Percentiles rank a stretch among this genome's conserved stretches.
Conservation (phyloP, 2,113 vertebrate species). For the Istiophorus platypterus region DNA sequence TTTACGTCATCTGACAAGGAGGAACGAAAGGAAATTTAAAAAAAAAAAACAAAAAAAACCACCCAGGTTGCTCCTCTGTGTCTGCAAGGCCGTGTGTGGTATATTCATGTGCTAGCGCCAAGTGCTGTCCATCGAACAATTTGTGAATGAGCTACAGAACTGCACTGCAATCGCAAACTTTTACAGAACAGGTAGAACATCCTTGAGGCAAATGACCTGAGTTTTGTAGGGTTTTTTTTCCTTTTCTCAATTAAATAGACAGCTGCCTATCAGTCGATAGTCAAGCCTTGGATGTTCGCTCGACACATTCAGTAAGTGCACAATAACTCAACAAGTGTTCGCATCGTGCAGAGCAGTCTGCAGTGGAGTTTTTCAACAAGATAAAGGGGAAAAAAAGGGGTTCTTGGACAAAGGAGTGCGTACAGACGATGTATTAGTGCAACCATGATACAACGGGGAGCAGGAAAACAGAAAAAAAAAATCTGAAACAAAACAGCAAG, state of each 20-base stretch:
- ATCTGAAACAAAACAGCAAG: background rate
- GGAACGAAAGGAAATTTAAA: background rate
- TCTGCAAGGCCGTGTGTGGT: background rate
- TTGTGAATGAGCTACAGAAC: background rate
- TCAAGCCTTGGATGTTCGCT: slow-evolving; percentile 3
- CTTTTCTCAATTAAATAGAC: background rate
- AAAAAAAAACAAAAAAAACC: slow-evolving; percentile 3
- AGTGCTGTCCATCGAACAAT: background rate
- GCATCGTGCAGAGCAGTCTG: background rate
- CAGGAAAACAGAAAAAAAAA: background rate
- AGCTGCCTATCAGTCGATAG: background rate
- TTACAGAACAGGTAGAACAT: no score
- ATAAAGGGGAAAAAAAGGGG: slow-evolving; percentile 16
- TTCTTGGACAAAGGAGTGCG: slow-evolving; percentile 6
- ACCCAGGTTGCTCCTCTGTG: background rate
- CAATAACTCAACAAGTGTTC: slow-evolving; percentile 1
- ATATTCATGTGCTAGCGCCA: background rate
- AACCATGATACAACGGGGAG: slow-evolving; percentile 1
- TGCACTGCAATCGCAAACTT: background rate
- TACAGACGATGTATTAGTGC: background rate
- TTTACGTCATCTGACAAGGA: slow-evolving; percentile 19
- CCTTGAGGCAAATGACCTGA: no score
- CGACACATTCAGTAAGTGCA: slow-evolving; percentile 5
- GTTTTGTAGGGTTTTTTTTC: background rate
- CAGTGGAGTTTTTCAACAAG: background rate